Base-by-base conservation (phyloP, 2,888 invertebrate genomes). In the Drosophila siamana region DNA sequence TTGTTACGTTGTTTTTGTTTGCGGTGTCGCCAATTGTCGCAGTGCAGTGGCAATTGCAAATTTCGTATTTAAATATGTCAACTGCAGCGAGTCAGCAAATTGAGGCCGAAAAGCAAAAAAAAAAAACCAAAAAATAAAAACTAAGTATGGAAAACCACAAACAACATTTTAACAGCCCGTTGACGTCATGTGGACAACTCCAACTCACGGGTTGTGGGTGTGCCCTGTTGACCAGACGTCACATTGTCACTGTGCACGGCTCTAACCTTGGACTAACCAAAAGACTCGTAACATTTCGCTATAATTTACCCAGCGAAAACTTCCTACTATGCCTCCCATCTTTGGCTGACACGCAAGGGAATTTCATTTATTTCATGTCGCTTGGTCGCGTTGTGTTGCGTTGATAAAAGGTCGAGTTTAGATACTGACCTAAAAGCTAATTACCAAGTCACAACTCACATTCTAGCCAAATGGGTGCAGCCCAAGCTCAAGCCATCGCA, bases 331-430 rank as follows among this genome's bases (percentile, higher is more conserved):
- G 48, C 8, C 56, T 30, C 24, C 38, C 59, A 71, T 71, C 67
- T 71, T 57, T 63, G 64, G 62, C 56, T 57, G 56, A 59, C 81
- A 81, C 87, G 80, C 80, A 80, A 80, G 86, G 63, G 84, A 74
- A 73, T 59, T 66, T 55, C 44, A 69, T 63, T 63, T 44, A 43
- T 51, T 61, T 44, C 41, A 19, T 60, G 74, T 48, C 48, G 43
- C 48, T 47, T 28, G 47, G 9, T 28, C 11, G 26, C 19, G 19
- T 36, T 13, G 33, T n/a, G 33, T 6, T 36, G 11, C 13, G 44
- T 60, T 52, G 66, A 43, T 66, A 54, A 81, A 85, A 75, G 56
- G 48, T 77, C 73, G 28, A 73, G 26, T 54, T 69, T 69, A 74
- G 51, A 59, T 68, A 68, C 52, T 76, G 79, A 70, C 76, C 76